phyloP scores from a whole-genome alignment of 2,888 invertebrate genomes.

The Eristalis tenax region DNA sequence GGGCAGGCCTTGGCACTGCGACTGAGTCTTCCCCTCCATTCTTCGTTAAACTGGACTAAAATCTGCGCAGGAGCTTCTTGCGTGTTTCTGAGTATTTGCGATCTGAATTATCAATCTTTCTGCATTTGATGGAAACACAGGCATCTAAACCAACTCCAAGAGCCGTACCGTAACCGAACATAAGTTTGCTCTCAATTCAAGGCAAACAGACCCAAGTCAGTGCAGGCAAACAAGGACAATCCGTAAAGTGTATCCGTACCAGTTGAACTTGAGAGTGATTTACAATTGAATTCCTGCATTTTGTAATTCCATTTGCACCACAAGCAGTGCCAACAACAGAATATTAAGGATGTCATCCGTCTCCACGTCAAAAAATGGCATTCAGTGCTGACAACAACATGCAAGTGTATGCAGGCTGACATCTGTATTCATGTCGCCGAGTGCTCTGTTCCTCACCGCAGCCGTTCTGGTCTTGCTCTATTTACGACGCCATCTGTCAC shows the following conservation, averaged over 20 bases:
- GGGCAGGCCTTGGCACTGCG: too few relatives aligned
- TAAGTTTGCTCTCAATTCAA: background rate
- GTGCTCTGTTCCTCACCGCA: constrained; percentile 14
- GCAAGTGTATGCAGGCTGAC: constrained; percentile 33
- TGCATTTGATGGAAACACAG: too few relatives aligned
- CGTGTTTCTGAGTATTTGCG: too few relatives aligned
- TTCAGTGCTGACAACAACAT: constrained; percentile 24
- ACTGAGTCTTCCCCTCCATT: too few relatives aligned
- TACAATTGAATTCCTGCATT: background rate
- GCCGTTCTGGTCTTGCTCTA: constrained; percentile 21
- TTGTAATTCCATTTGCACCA: background rate
- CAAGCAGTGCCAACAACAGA: background rate
- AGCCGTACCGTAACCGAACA: background rate
- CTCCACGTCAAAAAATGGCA: background rate
- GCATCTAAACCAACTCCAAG: too few relatives aligned
- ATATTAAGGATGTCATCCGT: background rate
- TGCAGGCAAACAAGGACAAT: background rate
- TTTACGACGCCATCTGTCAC: constrained; percentile 41
- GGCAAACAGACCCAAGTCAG: too few relatives aligned
- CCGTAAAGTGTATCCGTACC: background rate
- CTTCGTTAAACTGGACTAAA: too few relatives aligned
- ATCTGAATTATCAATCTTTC: too few relatives aligned
- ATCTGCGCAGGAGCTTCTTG: too few relatives aligned
- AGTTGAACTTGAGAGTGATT: background rate
- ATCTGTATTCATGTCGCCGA: constrained; percentile 2